These are phyloP conservation scores for Lasioglossum lativentre DNA, from an alignment of 2,888 invertebrate genomes.

Conservation along the genomic window DNA sequence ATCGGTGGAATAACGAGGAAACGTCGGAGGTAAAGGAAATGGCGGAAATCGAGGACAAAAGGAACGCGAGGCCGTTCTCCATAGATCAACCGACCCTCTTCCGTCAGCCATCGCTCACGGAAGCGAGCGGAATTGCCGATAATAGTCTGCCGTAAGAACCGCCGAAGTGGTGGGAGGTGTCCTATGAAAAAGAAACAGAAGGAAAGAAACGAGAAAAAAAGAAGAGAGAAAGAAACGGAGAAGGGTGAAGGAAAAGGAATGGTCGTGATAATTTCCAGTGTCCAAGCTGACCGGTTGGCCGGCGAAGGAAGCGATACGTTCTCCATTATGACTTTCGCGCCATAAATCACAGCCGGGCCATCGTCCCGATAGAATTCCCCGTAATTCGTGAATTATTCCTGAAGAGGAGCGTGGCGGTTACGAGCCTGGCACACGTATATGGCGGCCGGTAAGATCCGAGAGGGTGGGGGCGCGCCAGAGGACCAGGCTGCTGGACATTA, in stretches of 20 bases:
- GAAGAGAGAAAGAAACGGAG: neutral
- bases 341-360: constrained; percentile 69
- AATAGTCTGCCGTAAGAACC: constrained; percentile 42
- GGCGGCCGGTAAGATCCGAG: constrained; percentile 72
- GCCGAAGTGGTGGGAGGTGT: constrained; percentile 19
- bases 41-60: constrained; percentile 10
- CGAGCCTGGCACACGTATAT: constrained; percentile 37
- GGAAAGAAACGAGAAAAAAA: neutral
- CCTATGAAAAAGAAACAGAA: neutral
- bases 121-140: constrained; percentile 46
- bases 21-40: neutral
- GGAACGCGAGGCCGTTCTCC: constrained; percentile 21
- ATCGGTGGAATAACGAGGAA: neutral
- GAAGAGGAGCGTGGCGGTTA: constrained; percentile 58
- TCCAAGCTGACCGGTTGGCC: constrained; percentile 35
- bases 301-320: constrained; percentile 70
- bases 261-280: constrained; percentile 53
- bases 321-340: constrained; percentile 70
- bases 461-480: constrained; percentile 52
- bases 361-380: constrained; percentile 75
- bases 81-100: constrained; percentile 39
- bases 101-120: constrained; percentile 24
- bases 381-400: constrained; percentile 77
- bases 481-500: constrained; percentile 79
- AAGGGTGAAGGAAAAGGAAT: constrained; percentile 26